These are phyloP conservation scores for Sorex maritimensis DNA, from an alignment of 2,797 vertebrate genomes.

Conservation along the genomic window DNA sequence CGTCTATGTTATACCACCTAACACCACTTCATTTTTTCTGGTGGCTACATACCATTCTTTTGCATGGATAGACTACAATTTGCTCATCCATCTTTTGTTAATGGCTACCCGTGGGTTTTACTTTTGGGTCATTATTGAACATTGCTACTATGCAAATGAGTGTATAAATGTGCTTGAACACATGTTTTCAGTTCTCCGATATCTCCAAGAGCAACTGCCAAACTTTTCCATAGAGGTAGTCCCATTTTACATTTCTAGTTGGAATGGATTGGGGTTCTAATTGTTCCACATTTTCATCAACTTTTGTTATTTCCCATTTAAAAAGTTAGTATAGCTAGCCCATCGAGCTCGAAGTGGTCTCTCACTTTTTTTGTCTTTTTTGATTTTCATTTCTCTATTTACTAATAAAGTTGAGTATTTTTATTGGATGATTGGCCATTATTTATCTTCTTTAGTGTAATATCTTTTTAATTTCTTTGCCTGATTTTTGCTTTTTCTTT, in stretches of 20 bases:
- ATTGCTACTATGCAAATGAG: neutral
- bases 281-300: neutral
- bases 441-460: conserved; percentile 42
- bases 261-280: neutral
- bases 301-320: neutral
- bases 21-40: neutral
- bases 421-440: neutral
- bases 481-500: neutral
- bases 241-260: neutral
- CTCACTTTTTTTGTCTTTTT: neutral
- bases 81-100: neutral
- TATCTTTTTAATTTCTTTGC: neutral
- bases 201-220: neutral
- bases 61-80: neutral
- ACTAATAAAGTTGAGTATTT: neutral
- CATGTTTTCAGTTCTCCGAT: neutral
- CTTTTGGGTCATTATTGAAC: neutral
- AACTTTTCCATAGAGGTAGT: neutral
- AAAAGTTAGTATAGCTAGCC: neutral
- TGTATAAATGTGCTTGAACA: neutral
- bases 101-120: neutral
- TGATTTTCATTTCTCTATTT: conserved; percentile 36
- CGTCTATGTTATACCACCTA: neutral
- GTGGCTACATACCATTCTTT: neutral
- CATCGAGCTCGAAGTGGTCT: neutral